Evolutionary conservation across 2,113 vertebrate genomes (phyloP), one percentile per base, ranked within the genome.

Genomic region (Turdus rufiventris): DNA sequence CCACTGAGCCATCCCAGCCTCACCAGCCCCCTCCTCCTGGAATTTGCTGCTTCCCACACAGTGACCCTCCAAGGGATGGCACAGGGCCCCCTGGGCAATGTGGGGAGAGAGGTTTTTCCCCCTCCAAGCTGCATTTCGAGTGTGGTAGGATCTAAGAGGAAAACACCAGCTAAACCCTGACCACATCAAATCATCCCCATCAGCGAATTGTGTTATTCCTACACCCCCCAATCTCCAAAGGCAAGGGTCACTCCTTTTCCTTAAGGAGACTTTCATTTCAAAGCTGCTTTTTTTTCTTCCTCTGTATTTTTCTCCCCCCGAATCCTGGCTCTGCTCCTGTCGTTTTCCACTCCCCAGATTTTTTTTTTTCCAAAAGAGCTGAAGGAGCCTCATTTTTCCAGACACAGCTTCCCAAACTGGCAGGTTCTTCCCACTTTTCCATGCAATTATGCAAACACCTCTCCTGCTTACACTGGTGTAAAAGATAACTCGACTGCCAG

Each of bases 401-500:
- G 92, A 60, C 75, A 70, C 51, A 75, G 73, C 78, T 83, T 42
- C 88, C 79, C 76, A 88, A 73, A 74, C 26, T 66, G 76, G 76
- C 74, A 95, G 72, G 67, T 71, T 81, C 48, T 38, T 91, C 74
- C 92, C 72, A 78, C 65, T 94, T 96, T 62, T 84, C 93, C 63
- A 79, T 40, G 62, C 56, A 66, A 88, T 77, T 87, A 80, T 56
- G 58, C 85, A 94, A 85, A 75, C 68, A 81, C 70, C 76, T 77
- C 91, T 94, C 56, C 74, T 89, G 84, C 87, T 79, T 58, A 33
- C 1, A 14, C 53, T 38, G 14, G 45, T 76, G 34, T 45, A 76
- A 73, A 31, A 91, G 84, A 62, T 19, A 93, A 86, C 60, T 74
- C 2, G 0, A 12, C 70, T 89, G 62, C 76, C 93, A 91, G 91